Evolutionary conservation across 2,113 vertebrate genomes (phyloP), one percentile per base, ranked within the genome.

Genomic region (Nanorana parkeri): DNA sequence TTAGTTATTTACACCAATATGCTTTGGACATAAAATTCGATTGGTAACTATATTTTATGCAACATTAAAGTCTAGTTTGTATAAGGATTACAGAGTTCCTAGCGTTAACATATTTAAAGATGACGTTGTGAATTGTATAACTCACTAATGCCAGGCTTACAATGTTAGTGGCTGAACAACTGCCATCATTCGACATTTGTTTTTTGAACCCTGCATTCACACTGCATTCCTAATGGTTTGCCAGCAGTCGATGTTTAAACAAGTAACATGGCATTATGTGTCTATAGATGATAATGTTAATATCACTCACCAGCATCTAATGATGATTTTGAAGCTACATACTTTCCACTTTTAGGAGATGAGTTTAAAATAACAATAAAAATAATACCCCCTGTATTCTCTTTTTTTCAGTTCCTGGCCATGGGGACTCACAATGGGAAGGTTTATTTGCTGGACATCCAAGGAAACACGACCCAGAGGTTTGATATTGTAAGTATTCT

Each of bases 341-440:
- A 7, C 21, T 60, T 60, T 21, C n/a, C 21, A 60, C n/a, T 23
- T 1, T 60, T 23, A 11, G 58, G n/a, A 13, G 24, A 15, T 26
- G 60, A 11, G 13, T 26, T 63, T 2, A 26, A 24, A 63, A 21
- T 2, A 26, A 63, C 20, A 10, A 2, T 11, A 63, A 11, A 1
- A 10, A 4, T 36, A n/a, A 24, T 78, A 21, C n/a, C 13, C 29
- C 29, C 51, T 58, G 56, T 60, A 20, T 26, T 69, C 13, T 87
- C 82, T 84, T 85, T 84, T 63, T 90, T 91, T 52, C 92, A 99
- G 98, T 99, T 99, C 90, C 92, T 99, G 84, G 97, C 98, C 21
- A 86, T 99, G 86, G 98, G 98, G 84, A 99, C 97, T 0, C 97
- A 99, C 90, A 97, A 96, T 86, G 98, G 98, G 84, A 99, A 98